Evolutionary conservation across 2,888 invertebrate species (phyloP).

Genomic region (Sicus ferrugineus): DNA sequence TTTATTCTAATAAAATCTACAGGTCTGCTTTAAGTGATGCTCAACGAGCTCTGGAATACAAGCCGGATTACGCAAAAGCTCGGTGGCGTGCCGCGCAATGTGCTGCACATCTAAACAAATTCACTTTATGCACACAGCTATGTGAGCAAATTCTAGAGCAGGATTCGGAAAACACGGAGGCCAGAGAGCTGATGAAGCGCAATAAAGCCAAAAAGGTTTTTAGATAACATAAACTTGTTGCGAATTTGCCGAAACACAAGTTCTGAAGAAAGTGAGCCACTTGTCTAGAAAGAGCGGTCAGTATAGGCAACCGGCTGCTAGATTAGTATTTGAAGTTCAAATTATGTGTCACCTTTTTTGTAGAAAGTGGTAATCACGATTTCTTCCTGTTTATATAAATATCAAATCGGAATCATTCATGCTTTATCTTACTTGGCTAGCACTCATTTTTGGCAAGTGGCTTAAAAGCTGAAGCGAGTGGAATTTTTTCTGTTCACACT

Average conservation of each 20-base stretch:
- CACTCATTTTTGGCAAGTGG: too few relatives aligned
- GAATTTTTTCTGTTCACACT: not conserved
- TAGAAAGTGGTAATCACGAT: not conserved
- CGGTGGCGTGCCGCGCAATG: slow-evolving; percentile 78
- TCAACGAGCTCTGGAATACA: slow-evolving; percentile 77
- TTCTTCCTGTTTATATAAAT: too few relatives aligned
- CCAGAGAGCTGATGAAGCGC: slow-evolving; percentile 67
- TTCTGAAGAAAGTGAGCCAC: too few relatives aligned
- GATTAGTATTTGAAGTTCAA: too few relatives aligned
- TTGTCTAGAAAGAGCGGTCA: too few relatives aligned
- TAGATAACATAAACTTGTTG: slow-evolving; percentile 35
- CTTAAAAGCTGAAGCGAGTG: not conserved
- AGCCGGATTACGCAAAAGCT: slow-evolving; percentile 81
- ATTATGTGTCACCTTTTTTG: too few relatives aligned
- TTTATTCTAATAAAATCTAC: not conserved
- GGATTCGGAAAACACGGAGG: slow-evolving; percentile 68
- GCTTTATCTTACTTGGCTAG: too few relatives aligned
- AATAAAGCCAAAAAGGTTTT: slow-evolving; percentile 64
- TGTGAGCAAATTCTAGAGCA: slow-evolving; percentile 74
- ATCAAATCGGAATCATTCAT: too few relatives aligned
- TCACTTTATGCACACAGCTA: slow-evolving; percentile 75
- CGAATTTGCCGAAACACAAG: not conserved
- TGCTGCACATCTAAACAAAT: slow-evolving; percentile 72
- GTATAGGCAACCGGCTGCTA: too few relatives aligned
- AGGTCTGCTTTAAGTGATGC: slow-evolving; percentile 81